Evolutionary conservation across 2,888 invertebrate species (phyloP).

Genomic region (Eurytoma adleriae): DNA sequence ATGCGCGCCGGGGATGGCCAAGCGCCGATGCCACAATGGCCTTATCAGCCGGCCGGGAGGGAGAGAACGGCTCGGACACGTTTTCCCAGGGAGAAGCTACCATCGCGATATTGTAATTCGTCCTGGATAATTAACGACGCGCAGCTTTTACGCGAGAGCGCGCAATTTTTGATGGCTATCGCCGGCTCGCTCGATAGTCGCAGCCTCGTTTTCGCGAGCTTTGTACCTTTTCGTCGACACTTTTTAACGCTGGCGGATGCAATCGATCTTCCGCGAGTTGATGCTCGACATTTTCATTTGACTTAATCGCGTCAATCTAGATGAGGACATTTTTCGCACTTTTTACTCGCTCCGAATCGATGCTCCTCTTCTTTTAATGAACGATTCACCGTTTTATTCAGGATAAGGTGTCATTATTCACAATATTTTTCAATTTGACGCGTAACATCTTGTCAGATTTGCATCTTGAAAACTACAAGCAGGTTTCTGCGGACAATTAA

Average conservation of each 20-base stretch:
- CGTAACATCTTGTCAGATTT: too few relatives aligned
- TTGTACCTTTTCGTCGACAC: slow-evolving; percentile 24
- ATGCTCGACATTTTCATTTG: not conserved
- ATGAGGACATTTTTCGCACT: too few relatives aligned
- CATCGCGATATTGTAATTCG: slow-evolving; percentile 52
- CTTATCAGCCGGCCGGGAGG: slow-evolving; percentile 54
- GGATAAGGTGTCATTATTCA: too few relatives aligned
- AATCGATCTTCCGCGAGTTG: slow-evolving; percentile 22
- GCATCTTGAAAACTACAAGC: too few relatives aligned
- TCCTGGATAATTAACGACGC: slow-evolving; percentile 54
- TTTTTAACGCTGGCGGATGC: slow-evolving; percentile 4
- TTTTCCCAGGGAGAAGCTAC: slow-evolving; percentile 44
- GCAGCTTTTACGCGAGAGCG: slow-evolving; percentile 32
- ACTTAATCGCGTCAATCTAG: too few relatives aligned
- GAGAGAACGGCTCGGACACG: slow-evolving; percentile 57
- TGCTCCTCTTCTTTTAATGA: too few relatives aligned
- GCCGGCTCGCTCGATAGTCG: not conserved
- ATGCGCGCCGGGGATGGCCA: slow-evolving; percentile 3
- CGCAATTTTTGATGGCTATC: slow-evolving; percentile 47
- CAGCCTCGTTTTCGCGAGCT: not conserved
- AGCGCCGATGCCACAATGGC: not conserved
- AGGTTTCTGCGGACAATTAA: too few relatives aligned
- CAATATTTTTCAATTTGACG: too few relatives aligned
- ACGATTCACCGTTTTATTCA: too few relatives aligned
- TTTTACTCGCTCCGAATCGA: too few relatives aligned